Base-by-base conservation (phyloP, 2,888 invertebrate genomes). In the Philonicus albiceps region DNA sequence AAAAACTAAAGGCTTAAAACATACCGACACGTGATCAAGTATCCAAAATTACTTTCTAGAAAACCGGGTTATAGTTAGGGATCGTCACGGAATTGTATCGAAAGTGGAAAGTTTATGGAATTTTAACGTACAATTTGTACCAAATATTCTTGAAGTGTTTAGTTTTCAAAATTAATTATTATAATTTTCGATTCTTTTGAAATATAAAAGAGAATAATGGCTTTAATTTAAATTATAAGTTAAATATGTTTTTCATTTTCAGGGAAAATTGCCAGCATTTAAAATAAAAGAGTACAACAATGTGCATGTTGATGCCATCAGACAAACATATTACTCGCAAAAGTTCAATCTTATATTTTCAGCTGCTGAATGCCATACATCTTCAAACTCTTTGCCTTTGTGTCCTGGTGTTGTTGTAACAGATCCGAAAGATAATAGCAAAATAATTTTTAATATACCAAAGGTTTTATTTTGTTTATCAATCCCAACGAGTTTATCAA, bases 281-380 rank as follows among this genome's bases (percentile, higher is more conserved):
- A 91, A 91, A 87, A 91, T 94, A n/a, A 90, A 91, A 87, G 95
- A 95, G 91, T 93, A 94, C 89, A 90, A 90, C 11, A 92, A 93
- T 76, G 91, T 95, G 73, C 96, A 96, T 91, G 91, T 91, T 4
- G 95, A 96, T 90, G 94, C 96, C 94, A 94, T 97, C 86, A 94
- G 94, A 7, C 95, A 96, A 91, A 95, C 97, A 74, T 93, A 93
- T 86, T 96, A 94, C 92, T 95, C 95, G 89, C 92, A 93, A 53
- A 93, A 94, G 86, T 92, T 96, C 89, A 94, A 95, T 90, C 94
- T 94, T 89, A 93, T 96, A 76, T 93, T 96, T 16, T 96, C 96
- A 0, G 95, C 95, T 88, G 94, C 95, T 83, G 94, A 94, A 86
- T 94, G 83, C 37, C 72, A 80, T 78, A 49, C 13, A 6, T 27